These are phyloP conservation scores for Neelides folsomi DNA, from an alignment of 2,888 invertebrate genomes.

Conservation along the genomic window DNA sequence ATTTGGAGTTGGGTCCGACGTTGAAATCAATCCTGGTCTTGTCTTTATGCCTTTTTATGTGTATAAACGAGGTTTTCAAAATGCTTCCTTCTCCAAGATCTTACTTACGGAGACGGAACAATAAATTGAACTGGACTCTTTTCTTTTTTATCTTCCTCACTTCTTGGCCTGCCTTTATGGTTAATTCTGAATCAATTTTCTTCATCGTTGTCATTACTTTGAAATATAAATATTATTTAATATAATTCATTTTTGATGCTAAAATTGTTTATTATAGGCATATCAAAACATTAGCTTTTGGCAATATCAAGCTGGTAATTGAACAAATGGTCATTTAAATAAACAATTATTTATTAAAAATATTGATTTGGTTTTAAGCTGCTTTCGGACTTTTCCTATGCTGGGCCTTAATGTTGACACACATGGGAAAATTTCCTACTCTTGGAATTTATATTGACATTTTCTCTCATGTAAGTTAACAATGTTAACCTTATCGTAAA, in stretches of 20 bases:
- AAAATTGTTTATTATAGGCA: background rate
- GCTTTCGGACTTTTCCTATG: slow-evolving; percentile 26
- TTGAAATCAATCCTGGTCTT: slow-evolving; percentile 28
- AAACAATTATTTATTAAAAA: background rate
- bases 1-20: slow-evolving; percentile 30
- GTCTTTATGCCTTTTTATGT: slow-evolving; percentile 26
- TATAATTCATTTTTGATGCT: too few relatives aligned
- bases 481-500: background rate
- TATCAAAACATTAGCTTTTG: slow-evolving; percentile 29
- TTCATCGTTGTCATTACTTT: too few relatives aligned
- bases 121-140: slow-evolving; percentile 23
- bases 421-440: slow-evolving; percentile 31
- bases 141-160: slow-evolving; percentile 30
- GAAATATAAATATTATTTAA: too few relatives aligned
- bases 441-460: slow-evolving; percentile 30
- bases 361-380: slow-evolving; percentile 1
- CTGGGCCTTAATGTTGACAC: slow-evolving; percentile 28
- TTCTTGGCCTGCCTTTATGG: slow-evolving; percentile 31
- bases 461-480: slow-evolving; percentile 20
- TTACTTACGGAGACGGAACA: slow-evolving; percentile 25
- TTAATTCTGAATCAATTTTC: too few relatives aligned
- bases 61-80: slow-evolving; percentile 29
- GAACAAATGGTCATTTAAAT: background rate
- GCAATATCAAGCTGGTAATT: slow-evolving; percentile 28
- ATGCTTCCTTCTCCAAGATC: slow-evolving; percentile 27